Evolutionary conservation across 2,797 vertebrate genomes (phyloP), one percentile per base, ranked within the genome.

Genomic region (Cephalopachus bancanus): DNA sequence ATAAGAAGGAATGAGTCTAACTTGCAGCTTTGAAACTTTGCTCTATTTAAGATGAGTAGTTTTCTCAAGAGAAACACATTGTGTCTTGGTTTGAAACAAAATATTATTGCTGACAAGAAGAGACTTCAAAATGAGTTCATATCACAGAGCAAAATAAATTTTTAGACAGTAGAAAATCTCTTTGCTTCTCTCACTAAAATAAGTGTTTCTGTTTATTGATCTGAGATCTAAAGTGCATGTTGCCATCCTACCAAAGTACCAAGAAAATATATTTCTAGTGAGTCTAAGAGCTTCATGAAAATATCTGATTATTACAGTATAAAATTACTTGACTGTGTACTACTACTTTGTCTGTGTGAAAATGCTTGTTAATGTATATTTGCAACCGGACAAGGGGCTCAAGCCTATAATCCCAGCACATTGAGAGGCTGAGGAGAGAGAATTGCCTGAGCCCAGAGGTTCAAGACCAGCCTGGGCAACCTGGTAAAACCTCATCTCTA

Each of bases 81-180:
- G 14, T 65, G 26, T 80, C 51, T 96, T n/a, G 64, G n/a, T 83
- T 55, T 86, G 51, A 93, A 92, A 92, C 30, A 88, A 75, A 97
- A 96, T 94, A 93, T 80, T 94, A 78, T 81, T 92, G 49, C 65
- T 93, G 74, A 84, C 90, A 97, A 93, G 65, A 93, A 91, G 15
- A 95, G 51, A 95, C 28, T 85, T 86, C n/a, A 89, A 93, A 96
- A 91, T 93, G 55, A 89, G 57, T 85, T 93, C 57, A 53, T 30
- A 95, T 95, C 69, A 81, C 83, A 79, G 3, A 94, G 53, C 59
- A 96, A 95, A 97, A 87, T 93, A 44, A 97, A 95, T 89, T 92
- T 95, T 86, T 94, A 97, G 60, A 83, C 65, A 94, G 86, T 55
- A 85, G 55, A 67, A 96, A 96, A 87, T 74, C 19, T 90, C 6